Conservation (phyloP, 37 sponge, comb jelly and placozoan species). For the Axinella damicornis region DNA sequence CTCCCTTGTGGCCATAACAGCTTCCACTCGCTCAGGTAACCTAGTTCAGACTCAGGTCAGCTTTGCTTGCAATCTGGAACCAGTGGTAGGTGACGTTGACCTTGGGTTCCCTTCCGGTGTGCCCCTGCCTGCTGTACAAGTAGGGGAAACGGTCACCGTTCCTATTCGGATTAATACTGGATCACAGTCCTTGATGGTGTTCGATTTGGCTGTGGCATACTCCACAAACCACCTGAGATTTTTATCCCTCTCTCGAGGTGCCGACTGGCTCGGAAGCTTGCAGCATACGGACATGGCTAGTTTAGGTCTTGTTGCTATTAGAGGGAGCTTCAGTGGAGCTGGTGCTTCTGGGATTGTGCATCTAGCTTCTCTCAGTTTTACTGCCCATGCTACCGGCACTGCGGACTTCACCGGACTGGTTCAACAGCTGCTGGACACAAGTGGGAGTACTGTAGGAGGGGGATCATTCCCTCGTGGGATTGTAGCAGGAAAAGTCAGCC, state of each 20-base stretch:
- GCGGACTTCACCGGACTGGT: conserved; percentile 37
- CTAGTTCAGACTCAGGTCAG: not conserved
- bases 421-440: conserved; percentile 12
- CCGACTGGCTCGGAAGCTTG: conserved; percentile 29
- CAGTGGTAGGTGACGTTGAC: conserved; percentile 84
- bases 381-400: conserved; percentile 30
- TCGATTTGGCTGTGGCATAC: conserved; percentile 55
- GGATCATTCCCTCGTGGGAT: conserved; percentile 23
- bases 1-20: conserved; percentile 42
- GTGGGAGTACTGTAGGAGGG: conserved; percentile 1
- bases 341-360: conserved; percentile 33
- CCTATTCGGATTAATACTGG: conserved; percentile 83
- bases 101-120: conserved; percentile 61
- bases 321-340: conserved; percentile 9
- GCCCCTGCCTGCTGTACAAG: conserved; percentile 49
- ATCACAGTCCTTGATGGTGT: conserved; percentile 1
- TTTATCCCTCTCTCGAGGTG: not conserved
- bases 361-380: conserved; percentile 54
- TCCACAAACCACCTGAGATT: conserved; percentile 11
- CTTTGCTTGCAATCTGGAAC: conserved; percentile 76
- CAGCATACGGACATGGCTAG: not conserved
- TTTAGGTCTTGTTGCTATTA: conserved; percentile 9
- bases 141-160: conserved; percentile 38
- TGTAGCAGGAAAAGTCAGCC: conserved; percentile 56
- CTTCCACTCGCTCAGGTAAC: not conserved